Percentiles rank a stretch among this genome's conserved stretches.
These are phyloP conservation scores for Parasteatoda lunata DNA, from an alignment of 2,888 invertebrate genomes.

Conservation along the genomic window DNA sequence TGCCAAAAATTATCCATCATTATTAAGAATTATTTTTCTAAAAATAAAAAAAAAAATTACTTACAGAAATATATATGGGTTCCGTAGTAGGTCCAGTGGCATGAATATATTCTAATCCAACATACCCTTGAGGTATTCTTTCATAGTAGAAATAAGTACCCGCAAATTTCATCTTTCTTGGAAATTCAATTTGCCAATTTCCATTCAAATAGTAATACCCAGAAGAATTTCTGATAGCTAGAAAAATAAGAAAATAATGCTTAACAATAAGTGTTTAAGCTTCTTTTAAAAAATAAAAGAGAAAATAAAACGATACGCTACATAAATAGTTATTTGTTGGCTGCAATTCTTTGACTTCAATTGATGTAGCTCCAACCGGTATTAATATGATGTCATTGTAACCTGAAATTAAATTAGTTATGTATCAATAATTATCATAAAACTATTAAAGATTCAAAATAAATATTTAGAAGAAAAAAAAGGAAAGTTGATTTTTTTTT, in stretches of 20 bases:
- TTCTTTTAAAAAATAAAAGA: not conserved
- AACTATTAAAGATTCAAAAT: too few species aligned
- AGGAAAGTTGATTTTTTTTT: not conserved
- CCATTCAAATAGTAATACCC: conserved; percentile 94
- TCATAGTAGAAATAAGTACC: conserved; percentile 92
- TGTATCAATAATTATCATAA: too few species aligned
- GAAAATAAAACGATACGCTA: conserved; percentile 72
- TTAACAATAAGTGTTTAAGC: not conserved
- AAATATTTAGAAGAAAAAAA: not conserved
- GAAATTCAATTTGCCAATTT: conserved; percentile 94
- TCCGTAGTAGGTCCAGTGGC: conserved; percentile 93
- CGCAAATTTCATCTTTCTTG: conserved; percentile 84
- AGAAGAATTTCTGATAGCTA: conserved; percentile 87
- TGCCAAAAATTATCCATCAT: not conserved
- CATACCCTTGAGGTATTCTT: conserved; percentile 85
- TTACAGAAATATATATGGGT: conserved; percentile 87
- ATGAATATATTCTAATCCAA: conserved; percentile 88
- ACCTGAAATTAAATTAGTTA: conserved; percentile 77
- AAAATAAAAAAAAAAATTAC: conserved; percentile 71
- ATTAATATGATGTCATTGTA: conserved; percentile 94
- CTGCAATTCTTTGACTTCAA: conserved; percentile 84
- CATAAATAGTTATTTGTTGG: conserved; percentile 93
- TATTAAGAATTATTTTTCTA: not conserved
- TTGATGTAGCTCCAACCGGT: conserved; percentile 94
- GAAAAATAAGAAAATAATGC: conserved; percentile 13